Conservation (phyloP, 2,113 vertebrate genomes). For the Raja brachyura region DNA sequence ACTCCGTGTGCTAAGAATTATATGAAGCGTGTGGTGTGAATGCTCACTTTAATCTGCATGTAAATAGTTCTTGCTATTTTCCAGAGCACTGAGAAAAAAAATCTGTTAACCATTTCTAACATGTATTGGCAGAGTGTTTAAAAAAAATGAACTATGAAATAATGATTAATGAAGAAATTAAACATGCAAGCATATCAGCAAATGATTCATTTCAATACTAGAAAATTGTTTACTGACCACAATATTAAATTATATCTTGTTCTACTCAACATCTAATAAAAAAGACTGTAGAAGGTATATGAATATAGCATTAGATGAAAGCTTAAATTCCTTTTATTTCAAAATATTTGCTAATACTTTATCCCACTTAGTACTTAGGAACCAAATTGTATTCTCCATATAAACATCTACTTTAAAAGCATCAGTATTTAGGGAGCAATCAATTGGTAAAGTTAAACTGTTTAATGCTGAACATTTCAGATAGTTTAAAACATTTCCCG, state of each 20-base stretch:
- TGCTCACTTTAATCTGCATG: background rate
- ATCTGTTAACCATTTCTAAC: background rate
- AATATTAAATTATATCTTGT: background rate
- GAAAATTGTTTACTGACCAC: background rate
- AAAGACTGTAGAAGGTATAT: background rate
- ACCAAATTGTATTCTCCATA: background rate
- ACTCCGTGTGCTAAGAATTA: slow-evolving; percentile 48
- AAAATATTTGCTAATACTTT: background rate
- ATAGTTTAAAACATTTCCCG: background rate
- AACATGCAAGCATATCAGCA: background rate
- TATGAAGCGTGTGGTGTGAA: background rate
- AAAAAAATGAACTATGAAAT: background rate
- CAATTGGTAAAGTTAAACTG: background rate
- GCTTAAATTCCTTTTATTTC: background rate
- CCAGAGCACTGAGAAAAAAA: slow-evolving; percentile 23
- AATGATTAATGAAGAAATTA: background rate
- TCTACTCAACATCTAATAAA: background rate
- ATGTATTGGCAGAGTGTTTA: background rate
- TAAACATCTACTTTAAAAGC: background rate
- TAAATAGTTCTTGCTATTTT: background rate
- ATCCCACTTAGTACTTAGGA: background rate
- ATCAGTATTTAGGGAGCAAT: background rate
- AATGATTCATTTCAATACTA: background rate
- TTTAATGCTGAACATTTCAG: background rate
- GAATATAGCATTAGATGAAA: background rate